Base-by-base conservation (phyloP, 2,113 vertebrate species). In the Ciconia stormi region DNA sequence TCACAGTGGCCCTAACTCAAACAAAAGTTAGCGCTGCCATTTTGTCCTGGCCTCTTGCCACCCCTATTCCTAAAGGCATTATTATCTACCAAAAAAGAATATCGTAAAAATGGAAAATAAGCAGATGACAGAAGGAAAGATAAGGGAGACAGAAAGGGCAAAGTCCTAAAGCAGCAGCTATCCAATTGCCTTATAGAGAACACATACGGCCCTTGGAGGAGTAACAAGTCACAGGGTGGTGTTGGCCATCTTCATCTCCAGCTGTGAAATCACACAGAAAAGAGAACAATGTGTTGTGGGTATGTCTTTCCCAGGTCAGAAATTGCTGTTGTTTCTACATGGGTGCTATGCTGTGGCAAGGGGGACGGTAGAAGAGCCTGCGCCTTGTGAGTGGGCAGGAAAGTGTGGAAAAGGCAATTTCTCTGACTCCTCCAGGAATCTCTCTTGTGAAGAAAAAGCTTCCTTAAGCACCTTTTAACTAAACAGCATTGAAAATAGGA, bases 51-150 rank as follows among this genome's bases (percentile, higher is more conserved):
- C 81, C 7, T 61, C 46, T 95, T 93, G 81, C 95, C 95, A 94
- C 46, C 32, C 16, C 50, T 95, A 91, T 93, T 96, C 87, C 83
- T 85, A 82, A 74, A 82, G 94, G 73, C 89, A 77, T 93, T 91
- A 87, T 82, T 96, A 94, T 87, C 87, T 95, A 89, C 74, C 25
- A 84, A 72, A 90, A 94, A 80, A 63, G 29, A 94, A 15, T 91
- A 94, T 82, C 1, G 76, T 93, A 95, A 95, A 96, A 95, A 92
- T 85, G 86, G 89, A 96, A 94, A 96, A 96, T 83, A 96, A 94
- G 82, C 92, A 97, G 91, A 96, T 95, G 94, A 97, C 91, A 95
- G 87, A 82, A 85, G 36, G 61, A 65, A 87, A 89, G 92, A 95
- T 96, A 92, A 93, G 34, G n/a, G 61, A 77, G 82, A 94, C 53